A percentile compares a stretch with the other conserved stretches of the same genome.
These are phyloP conservation scores for Agonum fuliginosum DNA, from an alignment of 2,888 invertebrate genomes.

Conservation along the genomic window DNA sequence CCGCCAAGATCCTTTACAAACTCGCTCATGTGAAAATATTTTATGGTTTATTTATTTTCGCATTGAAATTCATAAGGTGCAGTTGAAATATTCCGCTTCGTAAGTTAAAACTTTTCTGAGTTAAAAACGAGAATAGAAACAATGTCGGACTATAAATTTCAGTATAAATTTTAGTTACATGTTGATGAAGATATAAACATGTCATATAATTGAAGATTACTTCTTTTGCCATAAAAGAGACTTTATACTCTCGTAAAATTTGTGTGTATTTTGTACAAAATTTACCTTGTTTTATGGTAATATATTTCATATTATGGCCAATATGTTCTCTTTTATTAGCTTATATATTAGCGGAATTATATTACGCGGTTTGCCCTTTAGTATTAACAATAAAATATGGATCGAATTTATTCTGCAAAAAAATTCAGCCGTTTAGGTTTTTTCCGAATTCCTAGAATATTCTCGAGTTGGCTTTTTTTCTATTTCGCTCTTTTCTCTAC, in stretches of 20 bases:
- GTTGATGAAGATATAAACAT: not conserved
- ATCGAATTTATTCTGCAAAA: no score
- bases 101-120: constrained; percentile 21
- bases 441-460: no score
- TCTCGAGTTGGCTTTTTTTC: no score
- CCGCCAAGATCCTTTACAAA: constrained; percentile 8
- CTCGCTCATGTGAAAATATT: constrained; percentile 43
- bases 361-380: no score
- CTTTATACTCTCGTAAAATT: constrained; percentile 1
- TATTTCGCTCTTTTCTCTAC: no score
- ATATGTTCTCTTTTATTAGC: constrained; percentile 9
- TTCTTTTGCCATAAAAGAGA: not conserved
- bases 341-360: not conserved
- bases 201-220: not conserved
- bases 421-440: no score
- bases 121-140: not conserved
- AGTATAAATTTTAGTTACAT: constrained; percentile 4
- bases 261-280: not conserved
- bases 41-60: constrained; percentile 47
- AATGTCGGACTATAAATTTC: not conserved
- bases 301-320: not conserved
- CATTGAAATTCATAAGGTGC: constrained; percentile 46
- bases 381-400: no score
- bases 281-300: constrained; percentile 6
- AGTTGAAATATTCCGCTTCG: constrained; percentile 13